Conservation (phyloP, 2,797 vertebrate genomes). For the Crocodylus rhombifer region DNA sequence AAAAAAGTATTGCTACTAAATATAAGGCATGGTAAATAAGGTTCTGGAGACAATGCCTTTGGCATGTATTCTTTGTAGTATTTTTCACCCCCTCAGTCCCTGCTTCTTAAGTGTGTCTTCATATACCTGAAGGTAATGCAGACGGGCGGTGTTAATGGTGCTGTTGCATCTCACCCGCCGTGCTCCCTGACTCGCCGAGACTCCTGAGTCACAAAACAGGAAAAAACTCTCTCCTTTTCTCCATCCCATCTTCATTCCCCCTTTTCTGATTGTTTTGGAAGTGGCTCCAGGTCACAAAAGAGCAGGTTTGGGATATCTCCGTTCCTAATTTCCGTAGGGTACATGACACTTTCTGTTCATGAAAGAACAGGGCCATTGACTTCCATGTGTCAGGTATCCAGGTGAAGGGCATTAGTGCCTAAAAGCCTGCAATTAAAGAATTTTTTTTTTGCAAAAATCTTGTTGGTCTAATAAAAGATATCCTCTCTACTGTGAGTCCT, state of each 20-base stretch:
- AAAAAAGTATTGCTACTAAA: too few relatives aligned
- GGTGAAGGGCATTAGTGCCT: too few relatives aligned
- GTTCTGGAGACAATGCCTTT: not conserved
- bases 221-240: not conserved
- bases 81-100: not conserved
- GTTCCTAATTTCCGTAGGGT: not conserved
- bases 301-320: not conserved
- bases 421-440: too few relatives aligned
- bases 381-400: not conserved
- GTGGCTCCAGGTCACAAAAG: not conserved
- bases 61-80: accelerated
- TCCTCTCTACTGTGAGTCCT: not conserved
- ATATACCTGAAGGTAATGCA: not conserved
- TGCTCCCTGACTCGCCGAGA: not conserved
- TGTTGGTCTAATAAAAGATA: too few relatives aligned
- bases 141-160: not conserved
- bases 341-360: not conserved
- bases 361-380: not conserved
- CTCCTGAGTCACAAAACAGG: not conserved
- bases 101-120: not conserved
- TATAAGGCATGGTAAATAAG: too few relatives aligned
- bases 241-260: not conserved
- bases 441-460: too few relatives aligned
- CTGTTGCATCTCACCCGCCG: accelerated
- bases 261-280: not conserved